phyloP scores from a whole-genome alignment of 2,888 invertebrate species.

The Drosophila lutescens region DNA sequence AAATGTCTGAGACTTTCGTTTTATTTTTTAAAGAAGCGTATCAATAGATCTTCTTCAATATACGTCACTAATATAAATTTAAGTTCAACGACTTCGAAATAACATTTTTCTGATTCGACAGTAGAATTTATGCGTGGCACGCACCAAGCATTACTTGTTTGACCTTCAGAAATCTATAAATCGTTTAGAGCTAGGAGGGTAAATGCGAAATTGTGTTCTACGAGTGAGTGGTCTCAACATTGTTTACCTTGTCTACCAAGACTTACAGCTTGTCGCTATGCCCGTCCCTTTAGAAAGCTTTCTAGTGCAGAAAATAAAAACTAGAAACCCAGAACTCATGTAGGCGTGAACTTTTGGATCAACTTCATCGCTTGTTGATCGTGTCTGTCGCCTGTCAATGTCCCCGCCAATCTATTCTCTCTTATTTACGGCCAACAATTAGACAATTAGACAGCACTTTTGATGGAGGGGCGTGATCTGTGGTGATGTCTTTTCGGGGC shows the following conservation, averaged over 20 bases:
- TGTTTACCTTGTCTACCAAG: too few relatives aligned
- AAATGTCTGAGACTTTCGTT: too few relatives aligned
- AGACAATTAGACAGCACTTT: constrained; percentile 55
- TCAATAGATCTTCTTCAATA: constrained; percentile 8
- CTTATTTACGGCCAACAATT: constrained; percentile 65
- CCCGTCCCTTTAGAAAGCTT: constrained; percentile 50
- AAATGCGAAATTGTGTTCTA: constrained; percentile 41
- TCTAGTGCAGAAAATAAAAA: constrained; percentile 32
- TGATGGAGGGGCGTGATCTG: constrained; percentile 49
- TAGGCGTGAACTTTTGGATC: constrained; percentile 49
- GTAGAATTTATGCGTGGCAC: constrained; percentile 63
- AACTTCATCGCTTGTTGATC: constrained; percentile 15
- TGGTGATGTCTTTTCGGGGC: constrained; percentile 28
- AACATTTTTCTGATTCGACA: constrained; percentile 20
- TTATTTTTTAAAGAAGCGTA: too few relatives aligned
- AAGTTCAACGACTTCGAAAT: constrained; percentile 60
- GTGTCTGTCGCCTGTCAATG: constrained; percentile 58
- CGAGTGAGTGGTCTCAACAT: constrained; percentile 4
- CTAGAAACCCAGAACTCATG: constrained; percentile 9
- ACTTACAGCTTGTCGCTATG: background rate
- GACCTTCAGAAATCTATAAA: constrained; percentile 68
- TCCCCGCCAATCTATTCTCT: constrained; percentile 27
- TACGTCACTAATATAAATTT: constrained; percentile 46
- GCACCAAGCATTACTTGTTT: constrained; percentile 53
- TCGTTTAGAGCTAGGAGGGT: constrained; percentile 27